These are phyloP conservation scores for Lasioglossum lativentre DNA, from an alignment of 2,888 invertebrate genomes.

Conservation along the genomic window DNA sequence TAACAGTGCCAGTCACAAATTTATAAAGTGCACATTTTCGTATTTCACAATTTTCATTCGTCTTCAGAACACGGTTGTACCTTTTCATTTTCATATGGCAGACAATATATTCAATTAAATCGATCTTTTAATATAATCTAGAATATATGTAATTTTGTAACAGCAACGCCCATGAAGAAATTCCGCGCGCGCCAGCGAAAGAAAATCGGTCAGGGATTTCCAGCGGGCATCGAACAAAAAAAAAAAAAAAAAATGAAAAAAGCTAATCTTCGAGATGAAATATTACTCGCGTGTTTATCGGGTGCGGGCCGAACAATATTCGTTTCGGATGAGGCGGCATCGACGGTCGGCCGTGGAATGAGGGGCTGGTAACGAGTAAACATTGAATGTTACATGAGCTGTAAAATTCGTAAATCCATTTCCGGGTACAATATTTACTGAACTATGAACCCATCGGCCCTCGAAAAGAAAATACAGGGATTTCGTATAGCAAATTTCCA, in stretches of 20 bases:
- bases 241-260: neutral
- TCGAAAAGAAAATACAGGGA: neutral
- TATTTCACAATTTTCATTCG: neutral
- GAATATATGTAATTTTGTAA: no score
- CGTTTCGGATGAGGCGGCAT: neutral
- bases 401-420: slow-evolving; percentile 19
- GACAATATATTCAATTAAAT: neutral
- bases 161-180: neutral
- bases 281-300: slow-evolving; percentile 2
- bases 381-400: slow-evolving; percentile 3
- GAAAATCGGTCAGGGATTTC: neutral
- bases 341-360: neutral
- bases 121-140: neutral
- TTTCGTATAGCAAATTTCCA: slow-evolving; percentile 17
- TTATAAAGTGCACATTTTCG: no score
- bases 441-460: neutral
- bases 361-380: neutral
- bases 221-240: neutral
- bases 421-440: slow-evolving; percentile 7
- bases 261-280: slow-evolving; percentile 8
- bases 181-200: neutral
- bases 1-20: no score
- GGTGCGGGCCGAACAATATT: neutral
- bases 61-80: neutral
- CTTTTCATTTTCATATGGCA: neutral